Conservation (phyloP, 1,140 invertebrate species). For the Leguminivora glycinivorella region DNA sequence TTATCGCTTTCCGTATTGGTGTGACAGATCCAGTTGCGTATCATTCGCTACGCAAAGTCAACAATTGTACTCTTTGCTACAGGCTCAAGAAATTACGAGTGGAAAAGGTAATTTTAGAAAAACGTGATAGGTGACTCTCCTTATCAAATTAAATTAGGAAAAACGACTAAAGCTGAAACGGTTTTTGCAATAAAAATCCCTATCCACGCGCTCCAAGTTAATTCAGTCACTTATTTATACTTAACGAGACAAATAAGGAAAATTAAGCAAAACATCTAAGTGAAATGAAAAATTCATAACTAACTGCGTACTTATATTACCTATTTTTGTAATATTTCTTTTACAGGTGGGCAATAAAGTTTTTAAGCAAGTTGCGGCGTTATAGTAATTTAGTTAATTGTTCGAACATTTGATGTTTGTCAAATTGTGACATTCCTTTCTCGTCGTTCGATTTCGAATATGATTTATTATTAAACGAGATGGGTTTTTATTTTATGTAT, state of each 20-base stretch:
- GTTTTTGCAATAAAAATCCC: neutral
- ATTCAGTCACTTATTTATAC: neutral
- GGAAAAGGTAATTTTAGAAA: neutral
- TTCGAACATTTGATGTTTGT: too few relatives aligned
- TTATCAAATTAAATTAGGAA: slow-evolving; percentile 12
- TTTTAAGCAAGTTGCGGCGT: too few relatives aligned
- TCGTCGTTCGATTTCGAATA: too few relatives aligned
- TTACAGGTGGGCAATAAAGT: too few relatives aligned
- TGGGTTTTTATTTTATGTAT: too few relatives aligned
- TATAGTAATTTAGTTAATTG: too few relatives aligned
- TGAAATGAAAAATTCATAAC: neutral
- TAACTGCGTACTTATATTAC: neutral
- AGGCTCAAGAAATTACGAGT: neutral
- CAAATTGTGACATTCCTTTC: too few relatives aligned
- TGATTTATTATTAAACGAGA: too few relatives aligned
- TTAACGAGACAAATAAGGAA: neutral
- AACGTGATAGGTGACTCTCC: slow-evolving; percentile 1
- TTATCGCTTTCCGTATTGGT: too few relatives aligned
- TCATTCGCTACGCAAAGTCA: too few relatives aligned
- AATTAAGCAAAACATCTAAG: neutral
- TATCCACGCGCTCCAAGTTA: neutral
- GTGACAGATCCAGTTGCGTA: too few relatives aligned
- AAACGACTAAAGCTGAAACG: neutral
- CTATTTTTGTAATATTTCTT: neutral
- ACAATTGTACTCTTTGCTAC: too few relatives aligned